Conservation (phyloP, 2,797 vertebrate genomes). For the Lepus oiostolus region DNA sequence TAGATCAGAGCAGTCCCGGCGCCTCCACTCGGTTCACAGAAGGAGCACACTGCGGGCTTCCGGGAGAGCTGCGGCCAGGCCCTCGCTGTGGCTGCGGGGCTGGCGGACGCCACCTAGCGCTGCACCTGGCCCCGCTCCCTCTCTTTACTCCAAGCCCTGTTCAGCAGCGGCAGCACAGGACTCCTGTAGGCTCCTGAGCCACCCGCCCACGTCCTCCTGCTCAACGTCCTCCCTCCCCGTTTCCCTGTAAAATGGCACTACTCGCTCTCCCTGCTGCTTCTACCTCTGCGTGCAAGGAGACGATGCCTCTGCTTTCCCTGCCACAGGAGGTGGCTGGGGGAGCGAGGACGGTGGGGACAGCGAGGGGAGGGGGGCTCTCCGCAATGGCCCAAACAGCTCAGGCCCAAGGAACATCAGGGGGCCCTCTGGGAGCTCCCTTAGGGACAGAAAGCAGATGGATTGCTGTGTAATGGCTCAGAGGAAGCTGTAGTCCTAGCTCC, state of each 20-base stretch:
- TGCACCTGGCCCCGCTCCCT: neutral
- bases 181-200: neutral
- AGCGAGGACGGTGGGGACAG: too few species aligned
- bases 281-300: neutral
- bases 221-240: neutral
- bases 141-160: neutral
- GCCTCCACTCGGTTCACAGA: neutral
- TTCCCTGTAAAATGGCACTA: neutral
- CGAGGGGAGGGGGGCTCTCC: neutral
- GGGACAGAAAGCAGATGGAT: neutral
- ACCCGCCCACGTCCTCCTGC: neutral
- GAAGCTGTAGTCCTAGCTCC: neutral
- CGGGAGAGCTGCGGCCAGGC: neutral
- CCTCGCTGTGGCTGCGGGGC: neutral
- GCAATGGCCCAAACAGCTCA: neutral
- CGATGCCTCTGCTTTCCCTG: neutral
- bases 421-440: neutral
- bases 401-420: neutral
- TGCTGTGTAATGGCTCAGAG: neutral
- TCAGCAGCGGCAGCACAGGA: neutral
- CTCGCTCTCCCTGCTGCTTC: neutral
- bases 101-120: neutral
- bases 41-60: neutral
- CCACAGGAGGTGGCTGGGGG: neutral
- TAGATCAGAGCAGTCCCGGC: neutral